phyloP scores from a whole-genome alignment of 2,888 invertebrate species.

The Pheosia gnoma region DNA sequence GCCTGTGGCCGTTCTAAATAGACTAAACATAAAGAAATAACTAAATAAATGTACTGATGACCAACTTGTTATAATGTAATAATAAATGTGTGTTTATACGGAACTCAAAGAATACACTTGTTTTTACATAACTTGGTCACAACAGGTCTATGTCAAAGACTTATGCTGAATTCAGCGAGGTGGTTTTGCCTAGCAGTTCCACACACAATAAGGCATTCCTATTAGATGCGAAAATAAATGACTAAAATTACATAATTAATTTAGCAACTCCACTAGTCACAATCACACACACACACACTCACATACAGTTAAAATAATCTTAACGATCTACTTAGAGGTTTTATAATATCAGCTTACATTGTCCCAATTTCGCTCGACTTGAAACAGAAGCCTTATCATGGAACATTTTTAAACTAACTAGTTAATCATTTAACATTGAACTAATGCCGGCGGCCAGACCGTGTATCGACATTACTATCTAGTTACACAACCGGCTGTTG shows the following conservation, averaged over 20 bases:
- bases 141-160: too few relatives aligned
- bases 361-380: slow-evolving; percentile 5
- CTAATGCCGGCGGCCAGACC: slow-evolving; percentile 55
- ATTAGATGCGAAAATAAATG: neutral
- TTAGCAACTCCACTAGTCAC: neutral
- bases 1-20: too few relatives aligned
- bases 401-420: slow-evolving; percentile 61
- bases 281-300: slow-evolving; percentile 2
- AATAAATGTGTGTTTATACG: too few relatives aligned
- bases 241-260: neutral
- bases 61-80: too few relatives aligned
- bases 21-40: too few relatives aligned
- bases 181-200: too few relatives aligned
- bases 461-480: slow-evolving; percentile 55
- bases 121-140: too few relatives aligned
- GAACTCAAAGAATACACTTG: too few relatives aligned
- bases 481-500: slow-evolving; percentile 48
- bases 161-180: too few relatives aligned
- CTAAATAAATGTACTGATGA: too few relatives aligned
- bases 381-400: slow-evolving; percentile 27
- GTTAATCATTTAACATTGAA: slow-evolving; percentile 61
- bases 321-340: neutral
- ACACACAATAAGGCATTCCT: too few relatives aligned
- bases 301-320: slow-evolving; percentile 1
- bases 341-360: slow-evolving; percentile 7